Evolutionary conservation across 2,113 vertebrate genomes (phyloP).

Genomic region (Pachyramphus minor): DNA sequence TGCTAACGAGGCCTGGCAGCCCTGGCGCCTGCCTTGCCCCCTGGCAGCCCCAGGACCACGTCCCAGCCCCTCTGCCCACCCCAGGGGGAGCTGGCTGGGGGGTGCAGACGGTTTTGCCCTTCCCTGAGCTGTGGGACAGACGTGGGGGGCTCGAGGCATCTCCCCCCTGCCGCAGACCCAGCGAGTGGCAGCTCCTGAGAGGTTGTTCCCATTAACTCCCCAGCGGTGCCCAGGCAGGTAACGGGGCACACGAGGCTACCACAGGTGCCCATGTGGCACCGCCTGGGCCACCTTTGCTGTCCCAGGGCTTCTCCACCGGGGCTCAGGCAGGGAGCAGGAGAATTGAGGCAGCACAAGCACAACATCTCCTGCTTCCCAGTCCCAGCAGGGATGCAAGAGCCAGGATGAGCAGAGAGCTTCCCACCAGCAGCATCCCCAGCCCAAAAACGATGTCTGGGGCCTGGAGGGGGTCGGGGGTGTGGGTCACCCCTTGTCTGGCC

Average conservation of each 20-base stretch:
- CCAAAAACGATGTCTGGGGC: not conserved
- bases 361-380: not conserved
- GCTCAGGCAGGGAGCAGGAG: rapidly evolving
- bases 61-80: not conserved
- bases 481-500: rapidly evolving
- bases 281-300: rapidly evolving
- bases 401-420: not conserved
- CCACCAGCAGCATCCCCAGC: not conserved
- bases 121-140: not conserved
- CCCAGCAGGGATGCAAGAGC: rapidly evolving
- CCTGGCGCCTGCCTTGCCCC: not conserved
- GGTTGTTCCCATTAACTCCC: not conserved
- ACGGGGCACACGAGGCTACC: rapidly evolving
- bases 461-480: rapidly evolving
- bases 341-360: rapidly evolving
- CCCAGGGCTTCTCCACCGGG: not conserved
- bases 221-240: not conserved
- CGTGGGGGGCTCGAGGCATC: rapidly evolving
- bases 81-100: not conserved
- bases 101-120: not conserved
- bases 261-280: rapidly evolving
- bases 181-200: not conserved
- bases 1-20: not conserved
- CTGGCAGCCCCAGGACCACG: rapidly evolving
- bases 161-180: rapidly evolving